Evolutionary conservation across 2,797 vertebrate genomes (phyloP).

Genomic region (Danio jaintianensis): DNA sequence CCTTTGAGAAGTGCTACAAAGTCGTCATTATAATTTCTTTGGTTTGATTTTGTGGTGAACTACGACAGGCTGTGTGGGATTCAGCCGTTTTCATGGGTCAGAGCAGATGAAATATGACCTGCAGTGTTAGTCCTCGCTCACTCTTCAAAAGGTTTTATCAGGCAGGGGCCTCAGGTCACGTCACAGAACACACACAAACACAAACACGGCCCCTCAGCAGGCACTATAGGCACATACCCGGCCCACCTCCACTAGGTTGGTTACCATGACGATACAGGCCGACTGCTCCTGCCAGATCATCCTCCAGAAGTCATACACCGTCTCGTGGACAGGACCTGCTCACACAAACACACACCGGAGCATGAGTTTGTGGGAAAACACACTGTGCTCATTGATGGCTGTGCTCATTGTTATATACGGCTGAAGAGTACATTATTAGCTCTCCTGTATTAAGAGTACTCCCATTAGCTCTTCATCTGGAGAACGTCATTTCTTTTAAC

Average conservation of each 20-base stretch:
- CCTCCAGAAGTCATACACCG: slow-evolving; percentile 99
- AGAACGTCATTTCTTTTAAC: too few relatives aligned
- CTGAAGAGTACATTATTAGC: too few relatives aligned
- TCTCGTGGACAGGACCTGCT: slow-evolving; percentile 96
- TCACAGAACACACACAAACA: slow-evolving; percentile 6
- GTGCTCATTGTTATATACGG: too few relatives aligned
- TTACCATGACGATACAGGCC: slow-evolving; percentile 98
- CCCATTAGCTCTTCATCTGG: too few relatives aligned
- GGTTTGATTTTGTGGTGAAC: neutral
- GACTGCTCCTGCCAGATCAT: slow-evolving; percentile 99
- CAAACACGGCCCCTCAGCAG: slow-evolving; percentile 46
- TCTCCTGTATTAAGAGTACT: too few relatives aligned
- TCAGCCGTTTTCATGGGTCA: neutral
- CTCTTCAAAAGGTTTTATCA: slow-evolving; percentile 58
- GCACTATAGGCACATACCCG: slow-evolving; percentile 84
- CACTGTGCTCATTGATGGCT: too few relatives aligned
- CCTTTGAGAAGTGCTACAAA: slow-evolving; percentile 52
- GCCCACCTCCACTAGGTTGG: slow-evolving; percentile 98
- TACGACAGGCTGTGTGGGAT: neutral
- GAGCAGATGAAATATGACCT: neutral
- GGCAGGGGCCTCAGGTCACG: slow-evolving; percentile 55
- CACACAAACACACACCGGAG: too few relatives aligned
- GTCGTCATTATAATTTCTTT: neutral
- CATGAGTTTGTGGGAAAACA: too few relatives aligned
- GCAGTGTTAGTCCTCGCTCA: too few relatives aligned